Base-by-base conservation (phyloP, 2,888 invertebrate species). In the Watsonalla binaria region DNA sequence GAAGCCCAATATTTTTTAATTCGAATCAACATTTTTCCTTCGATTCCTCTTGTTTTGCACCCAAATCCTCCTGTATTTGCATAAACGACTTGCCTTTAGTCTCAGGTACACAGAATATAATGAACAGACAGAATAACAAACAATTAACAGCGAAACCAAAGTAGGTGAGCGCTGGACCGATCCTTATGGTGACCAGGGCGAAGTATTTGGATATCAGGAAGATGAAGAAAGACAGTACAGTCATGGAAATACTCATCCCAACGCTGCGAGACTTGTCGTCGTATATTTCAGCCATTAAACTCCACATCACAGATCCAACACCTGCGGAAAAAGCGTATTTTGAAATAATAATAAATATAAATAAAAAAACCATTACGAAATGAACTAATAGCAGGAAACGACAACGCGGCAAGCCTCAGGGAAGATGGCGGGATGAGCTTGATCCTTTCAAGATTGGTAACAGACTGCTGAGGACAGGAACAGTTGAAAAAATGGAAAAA, bases 71-170 rank as follows among this genome's bases (percentile, higher is more conserved):
- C 51, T 87, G 86, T 6, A 87, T 86, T 54, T 87, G 83, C 6
- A 61, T 58, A 46, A 86, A 82, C 7, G 70, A 70, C 51, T 76
- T 85, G 0, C 83, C 83, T 39, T 83, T 86, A 0, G 86, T 87
- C 55, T 87, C 86, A 0, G 86, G 86, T 0, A 86, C 49, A 55
- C 68, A 80, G 7, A 80, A 62, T 9, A 67, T 47, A 2, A 84
- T 62, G 33, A 83, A 76, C 0, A 70, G 5, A 34, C 67, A 65
- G 0, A 78, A 53, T 0, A 84, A 15, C 0, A 81, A 49, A 50
- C 75, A 74, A 45, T 73, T 68, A 0, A 63, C 53, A 34, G 75
- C 66, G 47, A 79, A 84, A 4, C 70, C 50, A 74, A 79, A 82
- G 47, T 82, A 86, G 0, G 78, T 83, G 0, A 61, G 48, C 0